These are phyloP conservation scores for Deilephila porcellus DNA, from an alignment of 2,888 invertebrate genomes.

Conservation along the genomic window DNA sequence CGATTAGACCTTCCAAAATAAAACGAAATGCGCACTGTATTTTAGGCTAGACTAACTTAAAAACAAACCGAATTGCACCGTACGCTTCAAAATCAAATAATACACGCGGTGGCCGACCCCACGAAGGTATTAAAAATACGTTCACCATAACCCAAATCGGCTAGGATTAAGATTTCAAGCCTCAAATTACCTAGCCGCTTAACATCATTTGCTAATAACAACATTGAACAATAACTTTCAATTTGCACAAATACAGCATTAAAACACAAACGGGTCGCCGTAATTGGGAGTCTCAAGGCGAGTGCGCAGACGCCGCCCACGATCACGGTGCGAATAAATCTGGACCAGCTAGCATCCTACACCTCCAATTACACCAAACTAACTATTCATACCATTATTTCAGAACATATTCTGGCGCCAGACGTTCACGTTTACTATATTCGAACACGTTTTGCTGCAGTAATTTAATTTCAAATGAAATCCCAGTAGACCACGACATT, in stretches of 20 bases:
- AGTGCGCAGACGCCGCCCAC: constrained; percentile 62
- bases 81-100: no score
- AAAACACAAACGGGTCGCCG: constrained; percentile 68
- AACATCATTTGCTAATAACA: constrained; percentile 36
- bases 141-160: not conserved
- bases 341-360: constrained; percentile 71
- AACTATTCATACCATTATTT: constrained; percentile 41
- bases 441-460: constrained; percentile 16
- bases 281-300: constrained; percentile 73
- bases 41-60: no score
- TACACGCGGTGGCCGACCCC: no score
- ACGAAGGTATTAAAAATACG: no score
- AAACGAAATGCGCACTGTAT: no score
- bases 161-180: not conserved
- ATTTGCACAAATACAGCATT: constrained; percentile 67
- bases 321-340: constrained; percentile 58
- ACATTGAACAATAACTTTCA: constrained; percentile 61
- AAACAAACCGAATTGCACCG: no score
- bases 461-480: constrained; percentile 12
- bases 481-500: constrained; percentile 14
- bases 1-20: no score
- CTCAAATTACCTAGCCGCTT: not conserved
- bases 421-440: constrained; percentile 9
- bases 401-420: constrained; percentile 38
- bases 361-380: constrained; percentile 63